Percentiles rank a stretch among this genome's conserved stretches.
Evolutionary conservation across 2,888 invertebrate species (phyloP).

Genomic region (Smittia sp.): DNA sequence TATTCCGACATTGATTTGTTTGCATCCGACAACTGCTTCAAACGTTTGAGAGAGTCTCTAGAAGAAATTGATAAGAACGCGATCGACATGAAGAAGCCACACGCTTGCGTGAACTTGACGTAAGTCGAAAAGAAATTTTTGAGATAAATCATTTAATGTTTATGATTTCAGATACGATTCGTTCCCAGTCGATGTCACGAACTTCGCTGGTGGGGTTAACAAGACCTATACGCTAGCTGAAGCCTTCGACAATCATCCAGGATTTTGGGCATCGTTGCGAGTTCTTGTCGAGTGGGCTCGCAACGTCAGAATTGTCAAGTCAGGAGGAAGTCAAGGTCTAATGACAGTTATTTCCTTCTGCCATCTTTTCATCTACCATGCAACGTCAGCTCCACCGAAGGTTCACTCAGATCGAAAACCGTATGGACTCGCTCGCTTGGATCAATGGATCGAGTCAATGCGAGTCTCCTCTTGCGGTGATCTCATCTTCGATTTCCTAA

Average conservation of each 20-base stretch:
- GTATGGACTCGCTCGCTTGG: background rate
- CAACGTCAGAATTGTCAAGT: background rate
- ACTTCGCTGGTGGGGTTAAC: background rate
- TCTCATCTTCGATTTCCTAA: background rate
- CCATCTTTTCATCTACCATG: background rate
- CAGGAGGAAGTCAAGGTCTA: background rate
- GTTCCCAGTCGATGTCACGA: slow-evolving; percentile 5
- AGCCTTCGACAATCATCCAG: background rate
- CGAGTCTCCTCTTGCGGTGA: background rate
- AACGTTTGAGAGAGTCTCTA: background rate
- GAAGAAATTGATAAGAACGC: background rate
- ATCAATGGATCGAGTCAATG: background rate
- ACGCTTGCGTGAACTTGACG: slow-evolving; percentile 8
- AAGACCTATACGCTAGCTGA: background rate
- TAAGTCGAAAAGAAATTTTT: background rate
- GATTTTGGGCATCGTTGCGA: background rate
- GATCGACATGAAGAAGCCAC: background rate
- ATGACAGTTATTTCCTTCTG: slow-evolving; percentile 20
- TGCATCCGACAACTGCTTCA: background rate
- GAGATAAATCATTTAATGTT: background rate
- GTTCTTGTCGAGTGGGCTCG: slow-evolving; percentile 8
- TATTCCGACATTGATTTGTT: slow-evolving; percentile 1
- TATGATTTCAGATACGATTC: background rate
- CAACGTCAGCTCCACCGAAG: background rate
- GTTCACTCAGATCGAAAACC: background rate